phyloP scores from a whole-genome alignment of 2,113 vertebrate species.

The Potamarius usumacintae region DNA sequence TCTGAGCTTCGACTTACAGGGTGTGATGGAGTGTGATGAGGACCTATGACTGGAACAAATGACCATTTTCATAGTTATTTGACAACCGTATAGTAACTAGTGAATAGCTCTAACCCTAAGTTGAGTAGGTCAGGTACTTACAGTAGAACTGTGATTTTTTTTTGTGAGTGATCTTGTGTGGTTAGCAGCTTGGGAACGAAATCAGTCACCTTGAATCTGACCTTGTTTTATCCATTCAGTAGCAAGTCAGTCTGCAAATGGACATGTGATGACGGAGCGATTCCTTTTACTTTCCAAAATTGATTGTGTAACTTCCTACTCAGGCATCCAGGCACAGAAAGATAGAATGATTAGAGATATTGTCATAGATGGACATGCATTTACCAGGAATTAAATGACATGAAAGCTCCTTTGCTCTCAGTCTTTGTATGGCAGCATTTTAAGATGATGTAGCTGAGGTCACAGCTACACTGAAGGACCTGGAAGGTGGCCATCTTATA shows the following conservation, averaged over 20 bases:
- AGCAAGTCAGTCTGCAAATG: not conserved
- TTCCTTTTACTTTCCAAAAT: constrained; percentile 1
- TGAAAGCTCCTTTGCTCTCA: not conserved
- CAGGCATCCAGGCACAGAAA: not conserved
- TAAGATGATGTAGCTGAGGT: constrained; percentile 1
- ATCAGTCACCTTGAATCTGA: constrained; percentile 10
- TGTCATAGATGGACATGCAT: constrained; percentile 1
- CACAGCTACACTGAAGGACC: not conserved
- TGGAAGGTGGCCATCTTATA: not conserved
- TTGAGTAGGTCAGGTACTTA: not conserved
- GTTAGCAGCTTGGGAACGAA: not conserved
- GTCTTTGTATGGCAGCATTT: not conserved
- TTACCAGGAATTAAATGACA: not conserved
- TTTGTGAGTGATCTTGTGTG: not conserved
- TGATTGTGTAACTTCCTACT: not conserved
- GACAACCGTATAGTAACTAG: constrained; percentile 24
- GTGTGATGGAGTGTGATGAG: not conserved
- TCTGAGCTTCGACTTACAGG: not conserved
- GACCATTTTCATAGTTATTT: not conserved
- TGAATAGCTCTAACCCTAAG: not conserved
- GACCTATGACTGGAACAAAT: not conserved
- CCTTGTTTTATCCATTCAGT: not conserved
- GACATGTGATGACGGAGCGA: not conserved
- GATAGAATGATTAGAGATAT: constrained; percentile 2
- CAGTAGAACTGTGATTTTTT: not conserved